Evolutionary conservation across 1,140 invertebrate species (phyloP).

Genomic region (Ceratoteleas bidentatus): DNA sequence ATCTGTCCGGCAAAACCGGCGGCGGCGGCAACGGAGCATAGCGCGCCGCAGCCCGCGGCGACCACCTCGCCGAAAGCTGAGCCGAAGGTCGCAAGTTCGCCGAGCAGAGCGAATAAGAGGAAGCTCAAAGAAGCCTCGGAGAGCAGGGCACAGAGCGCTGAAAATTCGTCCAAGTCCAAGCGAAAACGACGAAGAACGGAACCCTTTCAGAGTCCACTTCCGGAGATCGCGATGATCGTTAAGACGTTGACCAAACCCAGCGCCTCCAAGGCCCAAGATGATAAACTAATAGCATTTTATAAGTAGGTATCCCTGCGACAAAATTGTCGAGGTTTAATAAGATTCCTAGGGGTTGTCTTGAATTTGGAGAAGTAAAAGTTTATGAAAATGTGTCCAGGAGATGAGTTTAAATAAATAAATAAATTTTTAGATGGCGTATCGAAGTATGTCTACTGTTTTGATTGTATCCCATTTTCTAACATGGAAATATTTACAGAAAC

Average conservation of each 20-base stretch:
- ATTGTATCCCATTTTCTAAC: too few relatives aligned
- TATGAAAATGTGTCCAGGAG: too few relatives aligned
- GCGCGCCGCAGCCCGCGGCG: constrained; percentile 11
- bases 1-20: constrained; percentile 13
- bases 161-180: constrained; percentile 81
- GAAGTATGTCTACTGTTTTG: too few relatives aligned
- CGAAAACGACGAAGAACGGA: constrained; percentile 85
- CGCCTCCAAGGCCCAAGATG: constrained; percentile 85
- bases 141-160: constrained; percentile 68
- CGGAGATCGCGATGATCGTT: constrained; percentile 88
- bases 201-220: constrained; percentile 90
- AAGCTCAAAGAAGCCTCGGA: constrained; percentile 78
- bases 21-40: constrained; percentile 38
- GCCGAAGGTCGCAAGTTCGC: constrained; percentile 40
- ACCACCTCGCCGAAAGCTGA: constrained; percentile 64
- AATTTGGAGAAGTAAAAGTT: too few relatives aligned
- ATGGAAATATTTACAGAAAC: constrained; percentile 82
- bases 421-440: too few relatives aligned
- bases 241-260: constrained; percentile 86
- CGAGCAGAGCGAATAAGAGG: constrained; percentile 73
- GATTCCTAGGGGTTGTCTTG: too few relatives aligned
- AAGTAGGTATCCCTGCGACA: constrained; percentile 83
- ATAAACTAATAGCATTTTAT: constrained; percentile 92
- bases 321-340: too few relatives aligned
- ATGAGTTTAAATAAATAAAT: too few relatives aligned